Base-by-base conservation (phyloP, 2,888 invertebrate genomes). In the Cheilosia soror region DNA sequence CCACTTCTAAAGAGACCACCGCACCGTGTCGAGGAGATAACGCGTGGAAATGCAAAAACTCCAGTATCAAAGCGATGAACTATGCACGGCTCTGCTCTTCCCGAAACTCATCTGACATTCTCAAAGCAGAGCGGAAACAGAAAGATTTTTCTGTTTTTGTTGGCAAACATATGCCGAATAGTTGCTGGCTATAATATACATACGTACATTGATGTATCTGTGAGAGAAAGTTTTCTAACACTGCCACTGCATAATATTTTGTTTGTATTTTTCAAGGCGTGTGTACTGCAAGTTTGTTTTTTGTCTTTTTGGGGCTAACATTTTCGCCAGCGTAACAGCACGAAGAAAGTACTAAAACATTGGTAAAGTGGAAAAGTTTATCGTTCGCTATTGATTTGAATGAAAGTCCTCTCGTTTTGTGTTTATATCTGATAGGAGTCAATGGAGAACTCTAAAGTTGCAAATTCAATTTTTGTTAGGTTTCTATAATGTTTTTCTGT, bases 331-430 rank as follows among this genome's bases (percentile, higher is more conserved):
- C 42, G 49, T 53, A 80, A 60, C 72, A 63, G 72, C 29, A 68
- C 33, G 58, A 75, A 58, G 51, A 75, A 75, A 69, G 33, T 29
- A 65, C 65, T 75, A 66, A 55, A 79, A 84, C 84, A 84, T 80
- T 80, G 84, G 29, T 71, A 80, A 80, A 84, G 84, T 80, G 84
- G 84, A 79, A 84, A 84, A 84, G 75, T 84, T 84, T 63, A 80
- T 75, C 84, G 80, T 75, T 69, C 69, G 57, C 53, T 75, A 84
- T 80, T 80, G 84, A 84, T 80, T 84, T 84, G 66, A 69, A 78
- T 79, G 71, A 77, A 77, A 13, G 57, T 68, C 72, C 55, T 20
- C 47, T 37, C 57, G 49, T 47, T 47, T 63, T 51, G 53, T 72
- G 15, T 55, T 37, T 66, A 55, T 83, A 78, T 73, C 66, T 73